Evolutionary conservation across 2,113 vertebrate species (phyloP).

Genomic region (Bubo bubo): DNA sequence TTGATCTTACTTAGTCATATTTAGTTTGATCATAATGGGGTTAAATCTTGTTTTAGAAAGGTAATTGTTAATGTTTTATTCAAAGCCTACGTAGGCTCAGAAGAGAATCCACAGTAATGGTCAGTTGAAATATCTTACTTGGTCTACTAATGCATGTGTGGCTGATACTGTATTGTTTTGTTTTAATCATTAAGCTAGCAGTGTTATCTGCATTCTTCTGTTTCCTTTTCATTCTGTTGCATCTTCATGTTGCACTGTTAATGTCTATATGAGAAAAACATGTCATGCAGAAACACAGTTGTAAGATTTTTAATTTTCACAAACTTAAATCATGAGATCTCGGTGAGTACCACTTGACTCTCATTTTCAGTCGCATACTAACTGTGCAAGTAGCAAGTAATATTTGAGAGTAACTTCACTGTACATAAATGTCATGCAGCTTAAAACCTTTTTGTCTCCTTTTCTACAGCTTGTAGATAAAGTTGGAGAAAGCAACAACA

Average conservation of each 20-base stretch:
- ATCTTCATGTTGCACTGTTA: constrained; percentile 74
- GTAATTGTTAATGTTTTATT: constrained; percentile 81
- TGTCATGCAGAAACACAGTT: constrained; percentile 68
- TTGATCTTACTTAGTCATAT: constrained; percentile 55
- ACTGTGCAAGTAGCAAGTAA: constrained; percentile 47
- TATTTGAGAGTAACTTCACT: constrained; percentile 27
- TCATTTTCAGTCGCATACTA: constrained; percentile 61
- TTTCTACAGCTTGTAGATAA: constrained; percentile 90
- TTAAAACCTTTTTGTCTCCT: constrained; percentile 53
- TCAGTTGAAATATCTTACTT: constrained; percentile 87
- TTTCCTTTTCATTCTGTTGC: constrained; percentile 76
- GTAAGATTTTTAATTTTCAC: constrained; percentile 41
- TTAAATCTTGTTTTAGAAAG: constrained; percentile 73
- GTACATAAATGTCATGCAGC: neutral
- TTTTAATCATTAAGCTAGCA: constrained; percentile 71
- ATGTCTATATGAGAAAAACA: constrained; percentile 66
- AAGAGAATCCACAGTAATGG: constrained; percentile 89
- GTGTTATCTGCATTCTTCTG: constrained; percentile 70
- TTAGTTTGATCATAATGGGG: constrained; percentile 72
- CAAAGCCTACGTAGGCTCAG: constrained; percentile 92
- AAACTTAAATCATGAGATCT: constrained; percentile 48
- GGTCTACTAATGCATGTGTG: constrained; percentile 82
- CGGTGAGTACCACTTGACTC: constrained; percentile 63
- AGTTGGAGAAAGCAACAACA: constrained; percentile 94
- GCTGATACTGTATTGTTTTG: constrained; percentile 68